Percentiles rank a stretch among this genome's conserved stretches.
Evolutionary conservation across 2,113 vertebrate genomes (phyloP).

Genomic region (Oncorhynchus mykiss): DNA sequence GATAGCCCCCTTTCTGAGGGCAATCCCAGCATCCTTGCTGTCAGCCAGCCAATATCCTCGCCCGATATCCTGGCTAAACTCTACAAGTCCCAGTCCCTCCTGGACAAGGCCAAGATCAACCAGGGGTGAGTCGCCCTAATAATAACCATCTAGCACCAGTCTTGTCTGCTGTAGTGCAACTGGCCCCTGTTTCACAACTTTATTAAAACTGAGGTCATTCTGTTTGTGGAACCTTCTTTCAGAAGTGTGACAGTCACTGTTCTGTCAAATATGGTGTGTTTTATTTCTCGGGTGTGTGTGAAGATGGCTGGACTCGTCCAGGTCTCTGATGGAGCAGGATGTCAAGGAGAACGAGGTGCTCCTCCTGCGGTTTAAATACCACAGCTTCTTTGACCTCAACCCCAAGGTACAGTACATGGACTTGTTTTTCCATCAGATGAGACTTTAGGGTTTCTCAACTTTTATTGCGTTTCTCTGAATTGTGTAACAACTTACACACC

Average conservation of each 20-base stretch:
- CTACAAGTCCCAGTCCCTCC: conserved; percentile 94
- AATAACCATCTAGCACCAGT: too few species aligned
- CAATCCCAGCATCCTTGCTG: conserved; percentile 95
- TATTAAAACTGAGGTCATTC: too few species aligned
- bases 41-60: conserved; percentile 94
- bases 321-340: conserved; percentile 98
- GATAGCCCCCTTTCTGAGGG: conserved; percentile 97
- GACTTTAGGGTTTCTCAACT: too few species aligned
- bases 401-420: conserved; percentile 83
- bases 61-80: conserved; percentile 93
- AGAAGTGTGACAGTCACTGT: too few species aligned
- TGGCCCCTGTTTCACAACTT: too few species aligned
- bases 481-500: too few species aligned
- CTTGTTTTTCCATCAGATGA: neutral
- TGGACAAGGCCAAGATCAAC: conserved; percentile 99
- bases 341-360: conserved; percentile 98
- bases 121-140: conserved; percentile 75
- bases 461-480: too few species aligned
- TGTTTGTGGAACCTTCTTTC: too few species aligned
- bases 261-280: too few species aligned
- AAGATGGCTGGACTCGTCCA: conserved; percentile 91
- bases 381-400: conserved; percentile 99
- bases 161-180: too few species aligned
- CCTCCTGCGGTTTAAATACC: conserved; percentile 96
- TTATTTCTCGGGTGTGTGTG: too few species aligned